Evolutionary conservation across 30 jellyfish, hydroid and myxozoan species (phyloP), one percentile per base, ranked within the genome.

Genomic region (Mastigias papua): DNA sequence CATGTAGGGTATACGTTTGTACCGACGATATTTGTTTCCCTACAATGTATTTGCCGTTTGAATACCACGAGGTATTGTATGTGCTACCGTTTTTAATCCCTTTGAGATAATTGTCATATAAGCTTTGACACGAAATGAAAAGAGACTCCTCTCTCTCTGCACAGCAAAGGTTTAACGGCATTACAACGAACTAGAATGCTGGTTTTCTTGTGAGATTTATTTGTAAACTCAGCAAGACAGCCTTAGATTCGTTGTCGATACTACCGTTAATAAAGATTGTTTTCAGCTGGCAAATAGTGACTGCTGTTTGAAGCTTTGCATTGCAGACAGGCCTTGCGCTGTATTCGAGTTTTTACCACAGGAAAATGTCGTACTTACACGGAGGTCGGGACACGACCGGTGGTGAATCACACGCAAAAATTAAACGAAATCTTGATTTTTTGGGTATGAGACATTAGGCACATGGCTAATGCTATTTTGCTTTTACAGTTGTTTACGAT

Each of bases 391-490:
- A 73, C 25, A 9, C 48, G 42, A 75, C 90, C 23, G 78, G 85
- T 48, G 90, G 81, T 3, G 97, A 90, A 26, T 83, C 94, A 19
- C 94, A 76, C 71, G 57, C 72, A 17, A 90, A 90, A 82, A 89
- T 90, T 8, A 90, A 90, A 57, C 92, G 83, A n/a, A 90, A 90
- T 62, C 77, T 90, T 34, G 97, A 82, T 63, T 90, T 90, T 75
- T 67, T 90, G 91, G 97, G 97, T 90, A 83, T 49, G 95, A 27
- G 0, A 0, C 57, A n/a, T 0, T 30, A 17, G 54, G 11, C 6
- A 37, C 11, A 37, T 3, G 11, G 10, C 6, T 37, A 37, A 37
- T 37, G 54, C n/a, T n/a, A n/a, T n/a, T n/a, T n/a, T n/a, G n/a
- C n/a, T n/a, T n/a, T n/a, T n/a, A n/a, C n/a, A n/a, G n/a, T n/a